Evolutionary conservation across 2,797 vertebrate species (phyloP).

Genomic region (Amblyraja radiata): DNA sequence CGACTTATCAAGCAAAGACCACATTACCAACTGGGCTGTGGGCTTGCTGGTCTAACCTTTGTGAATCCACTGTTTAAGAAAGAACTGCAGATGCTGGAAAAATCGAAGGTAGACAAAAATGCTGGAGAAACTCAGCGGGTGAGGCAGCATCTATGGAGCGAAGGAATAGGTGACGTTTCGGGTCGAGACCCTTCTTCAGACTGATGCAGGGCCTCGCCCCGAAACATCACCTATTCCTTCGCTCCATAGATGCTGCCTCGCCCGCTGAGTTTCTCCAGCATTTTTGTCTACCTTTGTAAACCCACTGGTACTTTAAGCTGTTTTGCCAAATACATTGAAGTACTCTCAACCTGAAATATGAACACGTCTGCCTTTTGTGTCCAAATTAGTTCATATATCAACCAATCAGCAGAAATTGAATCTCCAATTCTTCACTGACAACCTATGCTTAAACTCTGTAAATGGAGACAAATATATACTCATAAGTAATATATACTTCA

Average conservation of each 20-base stretch:
- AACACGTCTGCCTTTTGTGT: neutral
- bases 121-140: too few relatives aligned
- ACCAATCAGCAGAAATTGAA: neutral
- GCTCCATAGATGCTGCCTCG: too few relatives aligned
- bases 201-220: too few relatives aligned
- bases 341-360: neutral
- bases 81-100: too few relatives aligned
- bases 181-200: too few relatives aligned
- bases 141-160: too few relatives aligned
- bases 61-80: neutral
- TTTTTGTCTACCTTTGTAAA: too few relatives aligned
- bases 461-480: neutral
- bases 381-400: neutral
- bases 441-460: neutral
- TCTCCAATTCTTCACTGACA: neutral
- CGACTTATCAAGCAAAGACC: neutral
- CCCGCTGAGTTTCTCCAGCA: too few relatives aligned
- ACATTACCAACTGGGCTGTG: neutral
- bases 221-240: too few relatives aligned
- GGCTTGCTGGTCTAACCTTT: neutral
- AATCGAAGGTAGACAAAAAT: too few relatives aligned
- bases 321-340: neutral
- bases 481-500: too few relatives aligned
- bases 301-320: neutral
- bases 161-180: too few relatives aligned